phyloP scores from a whole-genome alignment of 2,797 vertebrate species.

The Sebastes ruberrimus region DNA sequence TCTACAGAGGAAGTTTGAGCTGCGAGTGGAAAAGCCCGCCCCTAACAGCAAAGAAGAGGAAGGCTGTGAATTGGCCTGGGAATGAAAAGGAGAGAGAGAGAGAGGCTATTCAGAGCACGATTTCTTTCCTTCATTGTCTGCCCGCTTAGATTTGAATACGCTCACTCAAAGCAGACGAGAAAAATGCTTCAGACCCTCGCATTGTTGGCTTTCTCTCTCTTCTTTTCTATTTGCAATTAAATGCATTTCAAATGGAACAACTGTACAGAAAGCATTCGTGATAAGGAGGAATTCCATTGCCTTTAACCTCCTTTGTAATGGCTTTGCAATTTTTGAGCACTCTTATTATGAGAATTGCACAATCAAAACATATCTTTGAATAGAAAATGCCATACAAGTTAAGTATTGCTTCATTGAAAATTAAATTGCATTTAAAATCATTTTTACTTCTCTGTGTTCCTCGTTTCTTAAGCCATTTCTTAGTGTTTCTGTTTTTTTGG shows the following conservation, averaged over 20 bases:
- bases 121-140: slow-evolving; percentile 82
- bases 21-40: slow-evolving; percentile 68
- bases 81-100: slow-evolving; percentile 73
- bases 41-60: slow-evolving; percentile 61
- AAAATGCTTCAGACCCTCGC: slow-evolving; percentile 82
- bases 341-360: slow-evolving; percentile 79
- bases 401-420: slow-evolving; percentile 86
- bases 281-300: slow-evolving; percentile 85
- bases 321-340: slow-evolving; percentile 80
- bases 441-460: slow-evolving; percentile 73
- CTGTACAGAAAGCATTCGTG: slow-evolving; percentile 85
- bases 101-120: slow-evolving; percentile 84
- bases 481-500: slow-evolving; percentile 59
- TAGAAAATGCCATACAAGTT: slow-evolving; percentile 80
- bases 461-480: slow-evolving; percentile 57
- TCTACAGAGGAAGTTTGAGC: slow-evolving; percentile 70
- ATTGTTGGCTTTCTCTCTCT: slow-evolving; percentile 83
- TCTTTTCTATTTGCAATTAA: slow-evolving; percentile 90
- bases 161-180: slow-evolving; percentile 82
- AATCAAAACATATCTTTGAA: slow-evolving; percentile 83
- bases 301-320: slow-evolving; percentile 83
- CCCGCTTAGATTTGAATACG: slow-evolving; percentile 83
- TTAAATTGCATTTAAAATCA: slow-evolving; percentile 85
- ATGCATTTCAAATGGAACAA: slow-evolving; percentile 89
- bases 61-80: slow-evolving; percentile 76